A percentile compares a stretch with the other conserved stretches of the same genome.
Conservation (phyloP, 92 coral and sea anemone species). For the Porites rus region DNA sequence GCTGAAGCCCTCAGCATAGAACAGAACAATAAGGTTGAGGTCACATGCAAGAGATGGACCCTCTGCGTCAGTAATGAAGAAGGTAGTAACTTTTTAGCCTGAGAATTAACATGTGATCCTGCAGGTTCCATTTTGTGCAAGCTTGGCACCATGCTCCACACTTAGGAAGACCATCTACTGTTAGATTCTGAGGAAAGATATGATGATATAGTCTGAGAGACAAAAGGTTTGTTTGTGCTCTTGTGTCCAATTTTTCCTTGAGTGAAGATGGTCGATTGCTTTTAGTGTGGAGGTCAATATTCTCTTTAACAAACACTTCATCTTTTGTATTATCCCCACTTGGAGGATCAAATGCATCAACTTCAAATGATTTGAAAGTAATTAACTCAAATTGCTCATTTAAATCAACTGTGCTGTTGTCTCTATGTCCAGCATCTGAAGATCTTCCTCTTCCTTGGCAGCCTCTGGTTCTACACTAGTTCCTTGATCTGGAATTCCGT, state of each 20-base stretch:
- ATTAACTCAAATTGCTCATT: background rate
- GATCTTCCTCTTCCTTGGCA: background rate
- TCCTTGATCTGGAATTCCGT: background rate
- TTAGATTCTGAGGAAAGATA: constrained; percentile 71
- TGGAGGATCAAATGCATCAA: background rate
- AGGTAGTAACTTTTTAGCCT: constrained; percentile 9
- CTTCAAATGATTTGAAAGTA: background rate
- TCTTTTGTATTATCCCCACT: background rate
- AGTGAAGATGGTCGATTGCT: constrained; percentile 29
- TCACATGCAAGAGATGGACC: constrained; percentile 17
- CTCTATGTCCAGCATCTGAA: background rate
- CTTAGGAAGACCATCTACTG: constrained; percentile 54
- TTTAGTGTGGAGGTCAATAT: constrained; percentile 17
- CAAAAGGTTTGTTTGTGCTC: constrained; percentile 69
- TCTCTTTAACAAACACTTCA: background rate
- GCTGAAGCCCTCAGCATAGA: no score
- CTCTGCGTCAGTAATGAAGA: constrained; percentile 41
- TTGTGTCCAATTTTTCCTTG: constrained; percentile 62
- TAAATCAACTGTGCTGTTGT: background rate
- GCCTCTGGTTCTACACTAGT: background rate
- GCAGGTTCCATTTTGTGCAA: constrained; percentile 33
- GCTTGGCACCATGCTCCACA: constrained; percentile 26
- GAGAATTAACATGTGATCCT: constrained; percentile 36
- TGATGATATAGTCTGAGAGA: constrained; percentile 51
- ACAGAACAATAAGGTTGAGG: no score